phyloP scores from a whole-genome alignment of 1,140 invertebrate genomes.

The Papilio polyxenes region DNA sequence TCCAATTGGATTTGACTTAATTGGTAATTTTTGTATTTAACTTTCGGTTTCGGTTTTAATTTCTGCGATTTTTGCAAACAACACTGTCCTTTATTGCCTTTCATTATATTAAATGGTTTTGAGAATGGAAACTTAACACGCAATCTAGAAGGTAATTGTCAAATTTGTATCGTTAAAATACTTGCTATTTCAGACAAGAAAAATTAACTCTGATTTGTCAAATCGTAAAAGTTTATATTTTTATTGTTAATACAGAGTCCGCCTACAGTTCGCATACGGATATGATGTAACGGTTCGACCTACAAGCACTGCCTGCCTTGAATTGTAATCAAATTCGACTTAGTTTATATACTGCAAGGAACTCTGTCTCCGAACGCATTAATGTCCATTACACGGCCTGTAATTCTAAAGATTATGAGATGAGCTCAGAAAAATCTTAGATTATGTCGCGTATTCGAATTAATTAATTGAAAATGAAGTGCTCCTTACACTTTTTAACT shows the following conservation, averaged over 20 bases:
- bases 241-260: not conserved
- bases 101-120: not conserved
- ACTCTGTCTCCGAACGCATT: not conserved
- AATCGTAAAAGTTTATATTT: not conserved
- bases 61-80: not conserved
- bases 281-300: conserved; percentile 12
- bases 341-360: not conserved
- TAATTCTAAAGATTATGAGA: not conserved
- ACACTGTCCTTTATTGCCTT: not conserved
- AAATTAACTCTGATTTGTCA: not conserved
- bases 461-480: too few relatives aligned
- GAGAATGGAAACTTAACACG: not conserved
- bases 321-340: conserved; percentile 16
- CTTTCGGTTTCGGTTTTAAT: not conserved
- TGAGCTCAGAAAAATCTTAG: not conserved
- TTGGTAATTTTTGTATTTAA: not conserved
- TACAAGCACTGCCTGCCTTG: conserved; percentile 7
- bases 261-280: not conserved
- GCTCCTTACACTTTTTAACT: too few relatives aligned
- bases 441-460: not conserved
- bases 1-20: not conserved
- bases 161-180: not conserved
- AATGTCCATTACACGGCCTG: not conserved
- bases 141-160: not conserved
- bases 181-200: too few relatives aligned